Conservation (phyloP, 1,140 invertebrate species). For the Pseudomyrmex cubaensis region DNA sequence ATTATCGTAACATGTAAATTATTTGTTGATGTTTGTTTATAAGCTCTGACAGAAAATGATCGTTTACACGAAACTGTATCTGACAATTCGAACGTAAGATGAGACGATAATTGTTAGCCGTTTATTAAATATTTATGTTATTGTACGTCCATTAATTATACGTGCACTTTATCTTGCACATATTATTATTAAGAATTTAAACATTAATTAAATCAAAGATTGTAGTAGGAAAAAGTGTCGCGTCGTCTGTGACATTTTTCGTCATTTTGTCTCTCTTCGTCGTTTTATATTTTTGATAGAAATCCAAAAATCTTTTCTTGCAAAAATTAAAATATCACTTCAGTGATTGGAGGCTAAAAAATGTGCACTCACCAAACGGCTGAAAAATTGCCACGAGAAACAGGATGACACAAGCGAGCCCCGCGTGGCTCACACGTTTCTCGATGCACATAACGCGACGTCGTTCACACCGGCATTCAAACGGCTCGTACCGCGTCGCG, state of each 20-base stretch:
- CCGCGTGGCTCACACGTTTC: slow-evolving; percentile 55
- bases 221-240: no score
- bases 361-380: slow-evolving; percentile 67
- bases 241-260: no score
- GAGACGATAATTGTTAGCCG: not conserved
- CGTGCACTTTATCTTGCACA: not conserved
- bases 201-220: not conserved
- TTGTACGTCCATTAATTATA: not conserved
- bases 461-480: slow-evolving; percentile 66
- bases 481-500: slow-evolving; percentile 72
- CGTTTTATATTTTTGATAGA: not conserved
- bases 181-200: no score
- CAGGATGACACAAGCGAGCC: slow-evolving; percentile 53
- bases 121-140: not conserved
- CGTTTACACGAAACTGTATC: not conserved
- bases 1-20: no score
- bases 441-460: slow-evolving; percentile 68
- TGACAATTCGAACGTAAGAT: not conserved
- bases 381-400: slow-evolving; percentile 57
- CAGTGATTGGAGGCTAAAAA: not conserved
- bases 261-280: no score
- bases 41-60: not conserved
- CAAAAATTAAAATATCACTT: not conserved
- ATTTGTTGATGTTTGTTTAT: no score
- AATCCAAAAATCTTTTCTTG: not conserved